Base-by-base conservation (phyloP, 2,113 vertebrate species). In the Psophia crepitans region DNA sequence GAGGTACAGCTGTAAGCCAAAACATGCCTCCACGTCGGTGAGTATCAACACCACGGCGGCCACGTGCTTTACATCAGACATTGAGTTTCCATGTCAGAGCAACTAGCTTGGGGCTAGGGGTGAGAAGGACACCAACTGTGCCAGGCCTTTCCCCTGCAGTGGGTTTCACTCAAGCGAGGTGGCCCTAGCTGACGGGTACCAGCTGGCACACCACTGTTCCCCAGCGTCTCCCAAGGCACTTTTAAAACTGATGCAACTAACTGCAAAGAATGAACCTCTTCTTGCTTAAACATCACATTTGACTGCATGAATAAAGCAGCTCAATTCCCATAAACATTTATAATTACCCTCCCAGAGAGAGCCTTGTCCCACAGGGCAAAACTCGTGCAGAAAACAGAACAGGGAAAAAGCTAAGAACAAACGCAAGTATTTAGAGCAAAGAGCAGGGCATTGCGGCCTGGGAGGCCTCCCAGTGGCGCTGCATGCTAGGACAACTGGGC, bases 151-250 rank as follows among this genome's bases (percentile, higher is more conserved):
- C 22, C 41, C 57, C 30, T 27, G 9, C 46, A 15, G 35, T 1
- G 6, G 69, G 4, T 18, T 64, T 83, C 8, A 46, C 5, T 28
- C 11, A 16, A 7, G n/a, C 6, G 1, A 60, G 44, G 23, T 15
- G 39, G 24, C 44, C 32, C 1, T 0, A 28, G 16, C n/a, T 43
- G 22, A 9, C 3, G 1, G 49, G 41, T 12, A 46, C 24, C 32
- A 10, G 41, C 83, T 68, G 60, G 19, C 63, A 77, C 4, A 3
- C 30, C 5, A 23, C 84, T 30, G 23, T 7, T 48, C 37, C 44
- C 63, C 5, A 16, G 32, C 33, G 24, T 48, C 57, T 27, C 37
- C 46, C 58, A 37, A 63, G 23, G 74, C 46, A 53, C 27, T 37
- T 84, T 66, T 56, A 87, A 61, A 90, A 75, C 46, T 8, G 61